Conservation (phyloP, 1,140 invertebrate genomes). For the Drosophila eugracilis region DNA sequence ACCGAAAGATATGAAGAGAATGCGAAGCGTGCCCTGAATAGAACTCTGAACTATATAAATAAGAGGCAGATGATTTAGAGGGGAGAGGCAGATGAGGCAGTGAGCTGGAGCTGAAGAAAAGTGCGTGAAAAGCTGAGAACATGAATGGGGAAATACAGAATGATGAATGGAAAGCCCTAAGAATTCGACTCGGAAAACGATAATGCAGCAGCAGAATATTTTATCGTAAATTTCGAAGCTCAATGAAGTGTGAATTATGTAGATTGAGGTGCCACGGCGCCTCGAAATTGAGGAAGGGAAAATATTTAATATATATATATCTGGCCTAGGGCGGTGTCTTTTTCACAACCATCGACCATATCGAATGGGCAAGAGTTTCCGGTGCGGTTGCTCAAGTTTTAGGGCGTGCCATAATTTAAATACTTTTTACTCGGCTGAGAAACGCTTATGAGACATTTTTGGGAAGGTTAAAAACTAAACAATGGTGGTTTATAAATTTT, state of each 20-base stretch:
- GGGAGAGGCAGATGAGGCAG: constrained; percentile 53
- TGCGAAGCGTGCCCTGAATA: constrained; percentile 67
- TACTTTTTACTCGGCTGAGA: constrained; percentile 12
- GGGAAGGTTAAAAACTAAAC: constrained; percentile 38
- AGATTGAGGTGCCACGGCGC: constrained; percentile 46
- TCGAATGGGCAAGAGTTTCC: constrained; percentile 51
- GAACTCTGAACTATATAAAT: constrained; percentile 32
- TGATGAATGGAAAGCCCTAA: constrained; percentile 37
- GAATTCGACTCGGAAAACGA: constrained; percentile 7
- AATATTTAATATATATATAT: not conserved
- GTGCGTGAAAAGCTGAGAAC: constrained; percentile 32
- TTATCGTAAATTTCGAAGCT: constrained; percentile 33
- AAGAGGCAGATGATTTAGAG: constrained; percentile 44
- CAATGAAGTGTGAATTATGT: constrained; percentile 73
- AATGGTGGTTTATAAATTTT: constrained; percentile 21
- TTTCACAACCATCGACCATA: constrained; percentile 26
- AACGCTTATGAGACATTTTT: constrained; percentile 40
- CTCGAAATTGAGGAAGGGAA: constrained; percentile 22
- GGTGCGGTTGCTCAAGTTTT: constrained; percentile 50
- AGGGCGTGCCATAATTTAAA: constrained; percentile 55
- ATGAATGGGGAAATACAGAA: constrained; percentile 36
- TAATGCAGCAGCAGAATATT: constrained; percentile 17
- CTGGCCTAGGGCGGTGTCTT: constrained; percentile 28
- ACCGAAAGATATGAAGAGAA: constrained; percentile 67
- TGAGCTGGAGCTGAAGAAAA: constrained; percentile 50